These are phyloP conservation scores for Gadus macrocephalus DNA, from an alignment of 2,113 vertebrate genomes.

Conservation along the genomic window DNA sequence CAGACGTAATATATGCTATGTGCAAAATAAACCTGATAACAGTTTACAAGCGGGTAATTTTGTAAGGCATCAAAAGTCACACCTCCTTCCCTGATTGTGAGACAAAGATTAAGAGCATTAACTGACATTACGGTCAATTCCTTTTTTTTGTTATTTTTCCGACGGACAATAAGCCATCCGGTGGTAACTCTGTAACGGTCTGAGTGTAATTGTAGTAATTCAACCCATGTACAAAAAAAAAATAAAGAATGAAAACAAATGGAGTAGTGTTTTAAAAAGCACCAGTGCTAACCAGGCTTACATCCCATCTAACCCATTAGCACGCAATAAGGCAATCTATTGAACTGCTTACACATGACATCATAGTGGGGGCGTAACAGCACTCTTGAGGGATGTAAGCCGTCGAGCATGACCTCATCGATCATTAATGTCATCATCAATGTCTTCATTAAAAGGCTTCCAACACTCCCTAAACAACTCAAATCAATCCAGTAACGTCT, in stretches of 20 bases:
- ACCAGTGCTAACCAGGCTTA: conserved; percentile 48
- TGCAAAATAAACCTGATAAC: conserved; percentile 52
- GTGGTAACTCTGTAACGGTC: background rate
- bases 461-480: background rate
- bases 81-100: conserved; percentile 20
- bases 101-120: conserved; percentile 2
- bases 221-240: conserved; percentile 5
- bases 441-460: conserved; percentile 27
- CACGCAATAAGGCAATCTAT: conserved; percentile 20
- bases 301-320: conserved; percentile 24
- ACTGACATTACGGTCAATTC: no score
- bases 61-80: conserved; percentile 33
- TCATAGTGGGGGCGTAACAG: conserved; percentile 17
- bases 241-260: no score
- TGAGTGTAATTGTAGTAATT: conserved; percentile 9
- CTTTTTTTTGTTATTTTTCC: background rate
- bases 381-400: conserved; percentile 14
- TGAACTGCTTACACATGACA: conserved; percentile 20
- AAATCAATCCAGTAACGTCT: no score
- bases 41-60: conserved; percentile 28
- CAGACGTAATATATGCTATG: conserved; percentile 31
- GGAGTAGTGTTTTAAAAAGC: conserved; percentile 33
- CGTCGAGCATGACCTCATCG: conserved; percentile 17
- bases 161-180: background rate
- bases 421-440: background rate